Percentiles rank a stretch among this genome's conserved stretches.
Conservation (phyloP, 2,888 invertebrate species). For the Mechanitis mazaeus region DNA sequence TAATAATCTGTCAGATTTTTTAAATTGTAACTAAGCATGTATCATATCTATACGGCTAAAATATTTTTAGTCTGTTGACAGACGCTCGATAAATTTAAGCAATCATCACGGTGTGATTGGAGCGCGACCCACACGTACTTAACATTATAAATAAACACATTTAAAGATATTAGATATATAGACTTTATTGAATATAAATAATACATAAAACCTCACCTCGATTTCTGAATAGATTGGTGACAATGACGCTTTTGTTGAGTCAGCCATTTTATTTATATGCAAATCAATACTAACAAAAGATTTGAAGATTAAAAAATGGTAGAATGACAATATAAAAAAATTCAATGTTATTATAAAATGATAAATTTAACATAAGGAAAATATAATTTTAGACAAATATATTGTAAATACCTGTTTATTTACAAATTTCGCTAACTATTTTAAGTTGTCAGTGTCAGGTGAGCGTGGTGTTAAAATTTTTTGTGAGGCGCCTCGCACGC, state of each 20-base stretch:
- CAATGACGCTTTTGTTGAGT: slow-evolving; percentile 68
- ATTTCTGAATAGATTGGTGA: slow-evolving; percentile 64
- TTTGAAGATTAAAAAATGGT: slow-evolving; percentile 35
- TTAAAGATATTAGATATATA: slow-evolving; percentile 69
- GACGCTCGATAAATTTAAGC: neutral
- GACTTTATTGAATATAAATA: slow-evolving; percentile 71
- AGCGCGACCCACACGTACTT: slow-evolving; percentile 64
- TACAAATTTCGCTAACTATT: neutral
- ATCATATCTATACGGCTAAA: no score
- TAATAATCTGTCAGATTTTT: no score
- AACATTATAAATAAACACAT: slow-evolving; percentile 71
- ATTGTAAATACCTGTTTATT: neutral
- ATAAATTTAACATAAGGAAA: no score
- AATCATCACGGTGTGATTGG: neutral
- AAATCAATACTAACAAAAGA: slow-evolving; percentile 58
- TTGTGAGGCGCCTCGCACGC: slow-evolving; percentile 35
- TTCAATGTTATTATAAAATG: neutral
- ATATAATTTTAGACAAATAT: no score
- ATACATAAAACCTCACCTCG: slow-evolving; percentile 66
- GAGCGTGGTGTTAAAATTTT: slow-evolving; percentile 6
- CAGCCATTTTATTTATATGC: slow-evolving; percentile 73
- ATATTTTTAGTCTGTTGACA: neutral
- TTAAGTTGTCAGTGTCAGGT: neutral
- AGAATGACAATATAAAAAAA: slow-evolving; percentile 1
- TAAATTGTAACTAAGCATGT: no score